phyloP scores from a whole-genome alignment of 2,888 invertebrate genomes.

The Caenorhabditis virilis region DNA sequence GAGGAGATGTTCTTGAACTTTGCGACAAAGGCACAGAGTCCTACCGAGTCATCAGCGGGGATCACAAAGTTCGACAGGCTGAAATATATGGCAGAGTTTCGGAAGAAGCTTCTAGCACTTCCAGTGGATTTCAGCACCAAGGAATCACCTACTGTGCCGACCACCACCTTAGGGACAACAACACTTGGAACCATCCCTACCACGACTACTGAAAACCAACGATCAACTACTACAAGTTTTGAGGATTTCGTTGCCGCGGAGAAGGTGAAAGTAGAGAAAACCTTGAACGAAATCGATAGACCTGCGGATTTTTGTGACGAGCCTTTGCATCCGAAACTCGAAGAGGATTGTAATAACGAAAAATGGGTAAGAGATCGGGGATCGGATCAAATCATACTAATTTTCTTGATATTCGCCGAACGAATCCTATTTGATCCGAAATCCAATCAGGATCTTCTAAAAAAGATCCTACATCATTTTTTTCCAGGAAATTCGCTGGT shows the following conservation, averaged over 20 bases:
- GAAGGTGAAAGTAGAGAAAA: slow-evolving; percentile 27
- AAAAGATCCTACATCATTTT: too few species aligned
- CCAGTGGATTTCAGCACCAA: slow-evolving; percentile 19
- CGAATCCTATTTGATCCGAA: too few species aligned
- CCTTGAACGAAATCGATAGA: slow-evolving; percentile 25
- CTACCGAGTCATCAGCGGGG: too few species aligned
- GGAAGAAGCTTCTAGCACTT: slow-evolving; percentile 23
- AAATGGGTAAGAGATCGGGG: too few species aligned
- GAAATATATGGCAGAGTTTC: slow-evolving; percentile 47
- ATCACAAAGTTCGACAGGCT: slow-evolving; percentile 38
- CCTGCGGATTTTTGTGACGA: slow-evolving; percentile 47
- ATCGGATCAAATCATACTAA: too few species aligned
- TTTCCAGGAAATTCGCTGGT: slow-evolving; percentile 34
- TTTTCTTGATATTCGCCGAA: too few species aligned
- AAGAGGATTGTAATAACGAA: slow-evolving; percentile 54
- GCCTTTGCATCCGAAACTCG: slow-evolving; percentile 45
- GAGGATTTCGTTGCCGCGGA: slow-evolving; percentile 28
- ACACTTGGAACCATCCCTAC: background rate
- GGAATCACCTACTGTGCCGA: background rate
- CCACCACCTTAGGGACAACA: background rate
- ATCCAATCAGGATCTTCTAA: too few species aligned
- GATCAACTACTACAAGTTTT: slow-evolving; percentile 12
- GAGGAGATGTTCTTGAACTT: slow-evolving; percentile 26
- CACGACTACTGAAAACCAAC: background rate
- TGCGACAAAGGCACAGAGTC: slow-evolving; percentile 22